phyloP scores from a whole-genome alignment of 2,797 vertebrate species.

The Echiichthys vipera region DNA sequence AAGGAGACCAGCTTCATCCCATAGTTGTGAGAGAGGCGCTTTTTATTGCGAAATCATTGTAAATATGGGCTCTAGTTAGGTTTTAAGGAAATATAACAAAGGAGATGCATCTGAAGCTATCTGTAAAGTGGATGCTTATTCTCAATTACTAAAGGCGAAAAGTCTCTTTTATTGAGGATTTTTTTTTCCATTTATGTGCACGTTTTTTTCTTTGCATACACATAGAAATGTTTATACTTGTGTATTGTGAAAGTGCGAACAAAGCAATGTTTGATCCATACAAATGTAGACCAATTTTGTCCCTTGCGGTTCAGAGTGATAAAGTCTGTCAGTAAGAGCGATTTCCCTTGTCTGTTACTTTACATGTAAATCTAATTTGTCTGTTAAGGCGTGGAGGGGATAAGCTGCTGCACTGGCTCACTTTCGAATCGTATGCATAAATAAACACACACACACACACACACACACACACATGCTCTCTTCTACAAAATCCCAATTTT shows the following conservation, averaged over 20 bases:
- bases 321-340: slow-evolving; percentile 31
- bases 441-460: slow-evolving; percentile 40
- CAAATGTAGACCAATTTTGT: slow-evolving; percentile 14
- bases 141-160: slow-evolving; percentile 12
- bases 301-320: slow-evolving; percentile 12
- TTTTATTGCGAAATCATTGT: slow-evolving; percentile 5
- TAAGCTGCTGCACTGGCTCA: slow-evolving; percentile 45
- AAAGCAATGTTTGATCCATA: slow-evolving; percentile 30
- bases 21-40: background rate
- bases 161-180: slow-evolving; percentile 4
- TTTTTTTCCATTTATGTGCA: slow-evolving; percentile 3
- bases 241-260: slow-evolving; percentile 3
- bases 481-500: slow-evolving; percentile 70
- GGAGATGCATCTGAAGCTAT: background rate
- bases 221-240: background rate
- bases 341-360: slow-evolving; percentile 57
- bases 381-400: slow-evolving; percentile 39
- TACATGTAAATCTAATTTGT: slow-evolving; percentile 69
- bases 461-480: slow-evolving; percentile 5
- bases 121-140: slow-evolving; percentile 12
- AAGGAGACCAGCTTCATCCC: slow-evolving; percentile 23
- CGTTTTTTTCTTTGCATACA: slow-evolving; percentile 8
- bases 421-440: slow-evolving; percentile 45
- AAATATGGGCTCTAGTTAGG: slow-evolving; percentile 7
- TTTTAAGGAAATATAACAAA: slow-evolving; percentile 10